These are phyloP conservation scores for Chionoecetes opilio DNA, from an alignment of 1,140 invertebrate species.

Conservation along the genomic window DNA sequence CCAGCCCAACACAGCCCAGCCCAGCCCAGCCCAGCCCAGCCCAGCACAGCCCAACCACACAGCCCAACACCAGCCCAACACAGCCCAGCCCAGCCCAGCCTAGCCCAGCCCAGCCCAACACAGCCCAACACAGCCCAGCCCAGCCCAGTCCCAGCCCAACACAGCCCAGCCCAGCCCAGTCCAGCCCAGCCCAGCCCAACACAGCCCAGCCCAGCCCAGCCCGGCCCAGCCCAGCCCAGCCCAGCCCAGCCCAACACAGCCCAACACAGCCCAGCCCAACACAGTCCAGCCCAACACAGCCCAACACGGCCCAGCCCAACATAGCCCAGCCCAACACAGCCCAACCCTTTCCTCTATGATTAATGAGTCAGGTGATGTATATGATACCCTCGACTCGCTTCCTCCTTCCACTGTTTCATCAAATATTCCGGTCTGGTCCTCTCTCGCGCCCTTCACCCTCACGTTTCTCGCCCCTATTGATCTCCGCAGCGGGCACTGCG, in stretches of 20 bases:
- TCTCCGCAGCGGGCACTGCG: neutral
- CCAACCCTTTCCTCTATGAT: neutral
- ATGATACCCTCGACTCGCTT: neutral
- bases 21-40: neutral
- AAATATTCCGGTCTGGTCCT: neutral
- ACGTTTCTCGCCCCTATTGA: neutral
- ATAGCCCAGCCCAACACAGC: neutral
- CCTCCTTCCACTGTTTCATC: neutral
- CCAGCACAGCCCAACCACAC: neutral
- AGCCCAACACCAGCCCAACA: no score
- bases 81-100: neutral
- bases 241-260: constrained; percentile 24
- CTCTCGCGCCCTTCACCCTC: neutral
- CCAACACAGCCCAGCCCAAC: neutral
- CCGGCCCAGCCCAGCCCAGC: constrained; percentile 36
- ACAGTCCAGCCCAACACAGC: constrained; percentile 23
- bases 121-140: neutral
- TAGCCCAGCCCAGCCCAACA: neutral
- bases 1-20: neutral
- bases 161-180: constrained; percentile 21
- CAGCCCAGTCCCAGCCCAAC: neutral
- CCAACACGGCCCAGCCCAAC: neutral
- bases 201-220: constrained; percentile 38
- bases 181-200: constrained; percentile 23
- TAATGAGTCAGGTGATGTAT: neutral